phyloP scores from a whole-genome alignment of 2,888 invertebrate species.

The Drosophila dives region DNA sequence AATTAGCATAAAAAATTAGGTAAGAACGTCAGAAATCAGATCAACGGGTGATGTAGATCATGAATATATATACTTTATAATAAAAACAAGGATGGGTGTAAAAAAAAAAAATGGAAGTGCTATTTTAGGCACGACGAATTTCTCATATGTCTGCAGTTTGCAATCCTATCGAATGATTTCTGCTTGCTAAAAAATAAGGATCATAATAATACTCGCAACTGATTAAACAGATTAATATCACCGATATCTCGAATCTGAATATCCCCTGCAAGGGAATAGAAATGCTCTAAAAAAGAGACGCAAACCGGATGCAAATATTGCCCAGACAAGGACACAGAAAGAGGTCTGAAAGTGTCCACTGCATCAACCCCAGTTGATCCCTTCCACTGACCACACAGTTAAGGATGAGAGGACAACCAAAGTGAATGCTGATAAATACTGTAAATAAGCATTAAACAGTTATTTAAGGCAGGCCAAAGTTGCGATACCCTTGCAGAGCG shows the following conservation, averaged over 20 bases:
- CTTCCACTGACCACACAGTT: slow-evolving; percentile 11
- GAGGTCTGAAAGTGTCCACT: slow-evolving; percentile 46
- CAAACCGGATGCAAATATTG: slow-evolving; percentile 31
- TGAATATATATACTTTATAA: background rate
- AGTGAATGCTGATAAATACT: slow-evolving; percentile 14
- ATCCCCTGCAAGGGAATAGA: background rate
- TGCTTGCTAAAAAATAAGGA: background rate
- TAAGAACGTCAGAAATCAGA: background rate
- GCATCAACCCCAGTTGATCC: slow-evolving; percentile 1
- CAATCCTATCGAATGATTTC: background rate
- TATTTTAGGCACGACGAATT: too few relatives aligned
- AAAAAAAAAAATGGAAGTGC: too few relatives aligned
- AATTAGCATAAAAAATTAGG: background rate
- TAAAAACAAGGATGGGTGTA: background rate
- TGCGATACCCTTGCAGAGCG: background rate
- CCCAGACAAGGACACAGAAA: slow-evolving; percentile 54
- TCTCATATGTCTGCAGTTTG: too few relatives aligned
- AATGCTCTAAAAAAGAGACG: slow-evolving; percentile 49
- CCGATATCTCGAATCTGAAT: background rate
- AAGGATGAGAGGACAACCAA: background rate
- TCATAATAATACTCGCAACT: background rate
- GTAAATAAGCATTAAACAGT: slow-evolving; percentile 55
- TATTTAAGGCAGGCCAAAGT: background rate
- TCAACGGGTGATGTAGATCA: background rate
- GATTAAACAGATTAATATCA: too few relatives aligned